A percentile compares a stretch with the other conserved stretches of the same genome.
Evolutionary conservation across 2,113 vertebrate species (phyloP).

Genomic region (Nycticryphes semicollaris): DNA sequence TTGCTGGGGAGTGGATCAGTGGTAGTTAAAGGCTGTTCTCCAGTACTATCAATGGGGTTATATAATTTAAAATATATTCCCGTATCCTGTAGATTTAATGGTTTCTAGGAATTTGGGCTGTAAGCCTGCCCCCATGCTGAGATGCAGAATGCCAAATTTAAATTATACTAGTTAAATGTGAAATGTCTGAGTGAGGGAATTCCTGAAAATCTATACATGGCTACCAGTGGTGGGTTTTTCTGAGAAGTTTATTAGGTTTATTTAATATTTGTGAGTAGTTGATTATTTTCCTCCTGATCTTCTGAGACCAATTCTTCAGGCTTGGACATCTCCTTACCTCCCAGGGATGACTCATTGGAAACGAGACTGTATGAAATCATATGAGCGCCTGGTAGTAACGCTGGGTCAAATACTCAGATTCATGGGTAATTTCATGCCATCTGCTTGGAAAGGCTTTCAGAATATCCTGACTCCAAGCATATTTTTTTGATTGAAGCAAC

Average conservation of each 20-base stretch:
- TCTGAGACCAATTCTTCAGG: background rate
- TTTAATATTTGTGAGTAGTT: background rate
- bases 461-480: background rate
- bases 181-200: background rate
- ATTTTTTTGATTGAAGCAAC: background rate
- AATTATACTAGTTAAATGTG: background rate
- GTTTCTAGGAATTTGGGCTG: background rate
- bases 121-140: background rate
- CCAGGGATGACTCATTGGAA: background rate
- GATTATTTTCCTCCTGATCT: background rate
- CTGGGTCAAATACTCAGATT: background rate
- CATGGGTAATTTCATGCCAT: background rate
- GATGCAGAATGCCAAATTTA: background rate
- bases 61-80: background rate
- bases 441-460: background rate
- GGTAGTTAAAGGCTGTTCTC: background rate
- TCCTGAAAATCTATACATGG: background rate
- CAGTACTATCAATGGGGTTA: background rate
- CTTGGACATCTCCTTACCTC: background rate
- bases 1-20: background rate
- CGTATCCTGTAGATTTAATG: background rate
- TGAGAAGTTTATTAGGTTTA: background rate
- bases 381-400: background rate
- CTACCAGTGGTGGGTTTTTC: background rate
- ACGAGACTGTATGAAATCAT: background rate